Conservation (phyloP, 2,888 invertebrate species). For the Plagodis dolabraria region DNA sequence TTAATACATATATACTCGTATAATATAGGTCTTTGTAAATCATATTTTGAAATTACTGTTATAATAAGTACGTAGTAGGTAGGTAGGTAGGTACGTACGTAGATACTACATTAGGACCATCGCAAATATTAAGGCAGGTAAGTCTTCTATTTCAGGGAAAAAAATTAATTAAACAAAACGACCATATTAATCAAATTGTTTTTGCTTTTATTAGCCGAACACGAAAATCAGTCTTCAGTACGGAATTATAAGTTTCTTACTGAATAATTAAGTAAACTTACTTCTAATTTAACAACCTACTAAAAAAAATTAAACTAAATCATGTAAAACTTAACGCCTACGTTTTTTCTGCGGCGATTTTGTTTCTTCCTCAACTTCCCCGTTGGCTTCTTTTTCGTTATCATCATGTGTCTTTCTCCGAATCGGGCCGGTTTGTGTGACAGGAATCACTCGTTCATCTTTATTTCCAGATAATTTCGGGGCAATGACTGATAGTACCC, state of each 20-base stretch:
- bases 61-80: too few relatives aligned
- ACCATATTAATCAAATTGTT: not conserved
- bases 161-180: too few relatives aligned
- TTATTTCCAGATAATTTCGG: slow-evolving; percentile 65
- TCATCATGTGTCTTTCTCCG: slow-evolving; percentile 71
- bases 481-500: slow-evolving; percentile 88
- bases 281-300: not conserved
- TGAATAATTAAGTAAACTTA: not conserved
- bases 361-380: slow-evolving; percentile 40
- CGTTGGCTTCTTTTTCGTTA: slow-evolving; percentile 45
- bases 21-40: too few relatives aligned
- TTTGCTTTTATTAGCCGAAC: not conserved
- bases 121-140: too few relatives aligned
- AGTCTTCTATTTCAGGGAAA: too few relatives aligned
- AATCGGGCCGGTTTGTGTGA: slow-evolving; percentile 86
- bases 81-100: too few relatives aligned
- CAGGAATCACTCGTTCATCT: slow-evolving; percentile 83
- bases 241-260: slow-evolving; percentile 8
- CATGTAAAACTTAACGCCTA: slow-evolving; percentile 46
- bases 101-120: too few relatives aligned
- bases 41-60: too few relatives aligned
- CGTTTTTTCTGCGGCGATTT: slow-evolving; percentile 71
- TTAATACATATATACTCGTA: too few relatives aligned
- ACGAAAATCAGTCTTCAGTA: slow-evolving; percentile 1
- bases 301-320: not conserved